Evolutionary conservation across 1,140 invertebrate genomes (phyloP).

Genomic region (Drosophila obscura): DNA sequence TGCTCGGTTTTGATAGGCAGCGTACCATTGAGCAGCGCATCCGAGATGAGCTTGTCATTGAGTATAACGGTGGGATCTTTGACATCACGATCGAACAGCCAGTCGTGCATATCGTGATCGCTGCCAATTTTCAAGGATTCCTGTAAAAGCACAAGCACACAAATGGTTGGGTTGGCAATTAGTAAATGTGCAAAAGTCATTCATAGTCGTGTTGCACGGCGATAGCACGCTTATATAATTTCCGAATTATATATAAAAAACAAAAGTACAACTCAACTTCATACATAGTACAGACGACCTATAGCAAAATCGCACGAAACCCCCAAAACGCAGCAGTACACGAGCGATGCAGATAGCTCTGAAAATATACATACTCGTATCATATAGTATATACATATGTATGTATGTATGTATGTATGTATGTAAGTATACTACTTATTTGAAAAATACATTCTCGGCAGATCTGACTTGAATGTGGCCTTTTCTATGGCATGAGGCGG

Average conservation of each 20-base stretch:
- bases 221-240: constrained; percentile 74
- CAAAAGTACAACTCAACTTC: constrained; percentile 46
- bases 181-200: constrained; percentile 68
- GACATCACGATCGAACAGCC: constrained; percentile 85
- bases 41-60: constrained; percentile 95
- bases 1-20: constrained; percentile 93
- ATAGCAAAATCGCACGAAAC: constrained; percentile 65
- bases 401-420: neutral
- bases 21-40: constrained; percentile 90
- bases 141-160: constrained; percentile 81
- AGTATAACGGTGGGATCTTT: constrained; percentile 87
- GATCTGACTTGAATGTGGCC: constrained; percentile 42
- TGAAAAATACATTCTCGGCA: constrained; percentile 4
- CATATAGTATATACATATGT: constrained; percentile 11
- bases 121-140: constrained; percentile 86
- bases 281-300: constrained; percentile 46
- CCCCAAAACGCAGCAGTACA: constrained; percentile 68
- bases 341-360: constrained; percentile 65
- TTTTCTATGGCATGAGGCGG: constrained; percentile 27
- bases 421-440: constrained; percentile 8
- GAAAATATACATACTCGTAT: constrained; percentile 23
- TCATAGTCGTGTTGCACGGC: constrained; percentile 63
- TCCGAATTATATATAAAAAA: constrained; percentile 50
- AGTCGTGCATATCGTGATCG: constrained; percentile 86
- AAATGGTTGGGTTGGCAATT: constrained; percentile 52